Evolutionary conservation across 1,140 invertebrate species (phyloP).

Genomic region (Drosophila setifemur): DNA sequence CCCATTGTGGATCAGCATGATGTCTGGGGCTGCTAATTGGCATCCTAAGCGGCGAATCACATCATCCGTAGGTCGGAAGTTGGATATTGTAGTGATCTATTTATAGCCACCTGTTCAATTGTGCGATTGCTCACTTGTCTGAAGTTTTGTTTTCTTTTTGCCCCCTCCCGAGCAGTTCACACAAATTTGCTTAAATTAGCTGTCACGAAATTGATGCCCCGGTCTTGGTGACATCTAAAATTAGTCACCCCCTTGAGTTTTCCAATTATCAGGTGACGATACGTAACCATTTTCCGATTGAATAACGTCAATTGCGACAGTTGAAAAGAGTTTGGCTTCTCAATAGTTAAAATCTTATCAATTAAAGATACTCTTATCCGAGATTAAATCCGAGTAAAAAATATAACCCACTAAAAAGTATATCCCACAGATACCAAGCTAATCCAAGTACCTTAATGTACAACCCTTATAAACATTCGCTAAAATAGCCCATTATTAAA

Average conservation of each 20-base stretch:
- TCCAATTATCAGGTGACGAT: not conserved
- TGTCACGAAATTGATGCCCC: constrained; percentile 8
- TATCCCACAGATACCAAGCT: too few species aligned
- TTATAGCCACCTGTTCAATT: constrained; percentile 32
- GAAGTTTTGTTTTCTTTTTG: not conserved
- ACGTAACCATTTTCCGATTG: not conserved
- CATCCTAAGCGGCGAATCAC: constrained; percentile 18
- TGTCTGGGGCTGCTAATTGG: constrained; percentile 33
- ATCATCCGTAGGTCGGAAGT: constrained; percentile 21
- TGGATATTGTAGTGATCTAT: constrained; percentile 14
- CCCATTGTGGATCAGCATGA: constrained; percentile 8
- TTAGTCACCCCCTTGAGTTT: constrained; percentile 15
- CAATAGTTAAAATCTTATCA: too few species aligned
- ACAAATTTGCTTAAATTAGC: constrained; percentile 31
- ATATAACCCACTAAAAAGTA: not conserved
- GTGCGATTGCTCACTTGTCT: constrained; percentile 3
- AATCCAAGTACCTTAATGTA: too few species aligned
- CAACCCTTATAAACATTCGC: too few species aligned
- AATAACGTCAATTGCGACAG: not conserved
- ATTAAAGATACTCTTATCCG: too few species aligned
- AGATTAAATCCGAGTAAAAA: too few species aligned
- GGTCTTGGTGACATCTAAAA: not conserved
- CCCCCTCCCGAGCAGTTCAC: not conserved
- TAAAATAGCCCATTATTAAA: not conserved
- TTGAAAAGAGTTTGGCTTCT: too few species aligned